Evolutionary conservation across 2,797 vertebrate genomes (phyloP), one percentile per base, ranked within the genome.

Genomic region (Macropodus opercularis): DNA sequence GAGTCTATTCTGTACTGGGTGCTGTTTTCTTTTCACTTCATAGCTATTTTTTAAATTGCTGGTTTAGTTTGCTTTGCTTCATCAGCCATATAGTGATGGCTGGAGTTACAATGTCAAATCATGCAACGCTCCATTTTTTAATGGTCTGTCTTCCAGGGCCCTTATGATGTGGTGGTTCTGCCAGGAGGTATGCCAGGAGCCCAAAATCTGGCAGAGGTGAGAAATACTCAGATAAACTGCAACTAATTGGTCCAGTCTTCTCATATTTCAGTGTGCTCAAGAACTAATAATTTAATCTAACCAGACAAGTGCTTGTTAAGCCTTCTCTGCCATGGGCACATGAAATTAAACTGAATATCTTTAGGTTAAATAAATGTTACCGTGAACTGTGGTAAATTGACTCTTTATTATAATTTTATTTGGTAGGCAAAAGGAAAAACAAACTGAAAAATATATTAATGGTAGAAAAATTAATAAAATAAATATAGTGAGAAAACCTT

Each of bases 151-250:
- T 84, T 60, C 10, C 78, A 99, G 97, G 96, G 96, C 4, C 97
- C 97, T 0, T 99, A 96, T 0, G 98, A 99, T 57, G 96, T 96
- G 0, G 93, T 99, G 42, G 91, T 98, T 54, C 90, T 99, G 31
- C 98, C 98, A 21, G 97, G 98, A 61, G 98, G 98, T n/a, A 94
- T 94, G 58, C 90, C 95, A 52, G 97, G 97, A 10, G 97, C 97
- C 24, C 94, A 98, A 70, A 94, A 96, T 85, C 86, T 99, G 77
- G 94, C 93, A 11, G 96, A 99, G 95, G 98, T 99, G 89, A 87
- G 77, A 75, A 26, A 51, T 21, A 10, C 8, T 29, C 13, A 8
- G 8, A 61, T 8, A 43, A 31, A 49, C 15, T 34, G 17, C 17
- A 14, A 32, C 1, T 40, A 3, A 8, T 50, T 18, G 12, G 1